Percentiles rank a stretch among this genome's conserved stretches.
Conservation (phyloP, 1,140 invertebrate species). For the Oryzaephilus surinamensis region DNA sequence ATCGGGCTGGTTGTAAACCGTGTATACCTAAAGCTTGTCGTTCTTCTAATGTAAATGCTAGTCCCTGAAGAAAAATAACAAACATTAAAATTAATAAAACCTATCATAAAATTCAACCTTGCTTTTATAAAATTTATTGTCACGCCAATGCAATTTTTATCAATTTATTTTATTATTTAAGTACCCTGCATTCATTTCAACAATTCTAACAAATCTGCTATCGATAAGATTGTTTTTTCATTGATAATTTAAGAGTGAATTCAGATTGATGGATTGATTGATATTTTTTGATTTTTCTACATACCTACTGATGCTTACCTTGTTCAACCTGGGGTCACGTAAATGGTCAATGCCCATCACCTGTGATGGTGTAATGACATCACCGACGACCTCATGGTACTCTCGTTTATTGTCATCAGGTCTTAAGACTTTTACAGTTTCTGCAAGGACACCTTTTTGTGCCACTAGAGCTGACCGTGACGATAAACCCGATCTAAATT, state of each 20-base stretch:
- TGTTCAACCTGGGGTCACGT: constrained; percentile 72
- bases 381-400: constrained; percentile 37
- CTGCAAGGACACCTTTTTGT: constrained; percentile 12
- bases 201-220: no score
- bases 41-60: constrained; percentile 85
- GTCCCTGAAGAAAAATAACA: constrained; percentile 49
- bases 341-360: constrained; percentile 73
- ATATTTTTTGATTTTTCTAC: no score
- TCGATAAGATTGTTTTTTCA: no score
- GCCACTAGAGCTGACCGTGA: constrained; percentile 2
- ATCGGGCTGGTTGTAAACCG: constrained; percentile 81
- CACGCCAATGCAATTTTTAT: no score
- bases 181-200: no score
- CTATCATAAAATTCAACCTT: no score
- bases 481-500: constrained; percentile 2
- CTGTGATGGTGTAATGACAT: constrained; percentile 51
- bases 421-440: constrained; percentile 15
- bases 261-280: no score
- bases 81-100: no score
- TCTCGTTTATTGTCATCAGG: constrained; percentile 14
- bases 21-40: constrained; percentile 86
- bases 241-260: no score
- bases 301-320: constrained; percentile 43
- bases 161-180: no score
- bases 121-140: no score